These are phyloP conservation scores for Aricia agestis DNA, from an alignment of 1,140 invertebrate genomes.

Conservation along the genomic window DNA sequence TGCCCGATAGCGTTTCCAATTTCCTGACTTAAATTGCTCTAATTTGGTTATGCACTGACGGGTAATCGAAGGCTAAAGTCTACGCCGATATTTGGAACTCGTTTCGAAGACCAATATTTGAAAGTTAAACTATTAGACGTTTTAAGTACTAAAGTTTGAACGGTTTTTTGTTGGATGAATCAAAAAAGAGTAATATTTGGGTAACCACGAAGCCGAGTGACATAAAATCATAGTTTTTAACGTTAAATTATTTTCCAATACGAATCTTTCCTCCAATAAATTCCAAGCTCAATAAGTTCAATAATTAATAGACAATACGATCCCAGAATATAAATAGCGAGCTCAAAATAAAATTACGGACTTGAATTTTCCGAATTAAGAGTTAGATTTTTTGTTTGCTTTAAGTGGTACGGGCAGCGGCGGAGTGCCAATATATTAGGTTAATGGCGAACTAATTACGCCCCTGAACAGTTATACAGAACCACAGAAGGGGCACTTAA, in stretches of 20 bases:
- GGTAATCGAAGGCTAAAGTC: conserved; percentile 60
- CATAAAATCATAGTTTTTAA: neutral
- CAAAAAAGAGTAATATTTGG: neutral
- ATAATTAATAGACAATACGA: conserved; percentile 3
- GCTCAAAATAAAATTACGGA: conserved; percentile 44
- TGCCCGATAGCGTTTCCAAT: conserved; percentile 71
- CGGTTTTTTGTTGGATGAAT: neutral
- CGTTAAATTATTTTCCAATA: neutral
- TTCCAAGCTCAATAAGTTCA: neutral
- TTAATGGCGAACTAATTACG: conserved; percentile 71
- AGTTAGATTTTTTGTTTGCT: conserved; percentile 50
- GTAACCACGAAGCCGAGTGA: neutral
- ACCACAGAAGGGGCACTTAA: conserved; percentile 58
- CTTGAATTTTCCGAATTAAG: conserved; percentile 42
- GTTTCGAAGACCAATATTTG: conserved; percentile 5
- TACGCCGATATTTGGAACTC: conserved; percentile 39
- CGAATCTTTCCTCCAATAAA: neutral
- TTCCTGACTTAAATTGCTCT: conserved; percentile 75
- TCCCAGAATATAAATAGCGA: conserved; percentile 7
- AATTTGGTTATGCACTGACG: conserved; percentile 73
- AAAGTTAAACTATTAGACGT: neutral
- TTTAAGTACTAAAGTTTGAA: neutral
- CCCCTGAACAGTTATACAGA: conserved; percentile 50
- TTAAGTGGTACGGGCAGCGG: conserved; percentile 43
- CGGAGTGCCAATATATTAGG: conserved; percentile 63